Evolutionary conservation across 1,140 invertebrate genomes (phyloP).

Genomic region (Drosophila guanche): DNA sequence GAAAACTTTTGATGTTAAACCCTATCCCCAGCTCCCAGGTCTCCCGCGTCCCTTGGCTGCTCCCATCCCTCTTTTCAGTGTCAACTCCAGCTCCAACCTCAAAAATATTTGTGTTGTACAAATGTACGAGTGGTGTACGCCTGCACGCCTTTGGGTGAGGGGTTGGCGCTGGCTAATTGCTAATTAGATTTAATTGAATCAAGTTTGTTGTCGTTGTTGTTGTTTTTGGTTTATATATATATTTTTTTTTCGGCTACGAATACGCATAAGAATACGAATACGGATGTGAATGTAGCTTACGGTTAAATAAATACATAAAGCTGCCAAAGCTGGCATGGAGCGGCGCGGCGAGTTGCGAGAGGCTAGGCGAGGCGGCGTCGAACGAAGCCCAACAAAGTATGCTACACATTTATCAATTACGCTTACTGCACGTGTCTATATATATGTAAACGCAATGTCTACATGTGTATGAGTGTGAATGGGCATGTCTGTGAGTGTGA

Average conservation of each 20-base stretch:
- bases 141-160: neutral
- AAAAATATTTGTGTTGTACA: slow-evolving; percentile 11
- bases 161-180: slow-evolving; percentile 35
- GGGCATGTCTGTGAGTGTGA: neutral
- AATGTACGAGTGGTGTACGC: neutral
- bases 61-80: slow-evolving; percentile 18
- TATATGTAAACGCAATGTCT: slow-evolving; percentile 20
- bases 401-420: slow-evolving; percentile 68
- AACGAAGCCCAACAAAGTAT: slow-evolving; percentile 77
- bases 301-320: slow-evolving; percentile 50
- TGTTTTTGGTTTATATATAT: slow-evolving; percentile 10
- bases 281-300: slow-evolving; percentile 44
- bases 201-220: slow-evolving; percentile 5
- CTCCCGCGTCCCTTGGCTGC: slow-evolving; percentile 25
- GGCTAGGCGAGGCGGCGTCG: slow-evolving; percentile 8
- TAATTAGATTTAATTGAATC: slow-evolving; percentile 51
- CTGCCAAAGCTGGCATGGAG: slow-evolving; percentile 35
- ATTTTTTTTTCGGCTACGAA: neutral
- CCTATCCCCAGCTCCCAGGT: slow-evolving; percentile 1
- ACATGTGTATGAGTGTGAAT: slow-evolving; percentile 8
- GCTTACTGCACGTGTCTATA: slow-evolving; percentile 43
- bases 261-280: slow-evolving; percentile 28
- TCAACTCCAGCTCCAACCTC: slow-evolving; percentile 4
- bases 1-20: slow-evolving; percentile 43
- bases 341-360: too few species aligned